These are phyloP conservation scores for Noctua fimbriata DNA, from an alignment of 2,888 invertebrate genomes.

Conservation along the genomic window DNA sequence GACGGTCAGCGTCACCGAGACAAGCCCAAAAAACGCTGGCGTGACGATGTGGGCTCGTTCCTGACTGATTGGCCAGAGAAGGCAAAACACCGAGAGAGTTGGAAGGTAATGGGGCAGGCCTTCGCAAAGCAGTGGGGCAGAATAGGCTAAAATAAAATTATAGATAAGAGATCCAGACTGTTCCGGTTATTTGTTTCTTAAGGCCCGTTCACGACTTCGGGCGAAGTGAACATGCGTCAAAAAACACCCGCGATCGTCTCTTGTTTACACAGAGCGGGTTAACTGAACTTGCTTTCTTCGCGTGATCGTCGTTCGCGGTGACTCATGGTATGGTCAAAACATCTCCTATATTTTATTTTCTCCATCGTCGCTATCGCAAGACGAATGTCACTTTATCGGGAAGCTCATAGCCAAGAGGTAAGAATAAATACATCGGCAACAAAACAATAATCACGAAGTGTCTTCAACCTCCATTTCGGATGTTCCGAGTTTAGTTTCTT, in stretches of 20 bases:
- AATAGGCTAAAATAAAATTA: too few relatives aligned
- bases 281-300: not conserved
- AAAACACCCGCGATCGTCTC: not conserved
- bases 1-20: too few relatives aligned
- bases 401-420: not conserved
- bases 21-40: too few relatives aligned
- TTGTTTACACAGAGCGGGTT: not conserved
- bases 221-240: not conserved
- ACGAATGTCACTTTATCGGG: not conserved
- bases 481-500: not conserved
- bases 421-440: not conserved
- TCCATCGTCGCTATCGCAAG: not conserved
- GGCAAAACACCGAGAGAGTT: too few relatives aligned
- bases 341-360: not conserved
- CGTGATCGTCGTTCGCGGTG: not conserved
- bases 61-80: too few relatives aligned
- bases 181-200: not conserved
- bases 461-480: constrained; percentile 15
- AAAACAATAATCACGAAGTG: constrained; percentile 11
- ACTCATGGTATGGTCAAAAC: not conserved
- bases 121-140: too few relatives aligned
- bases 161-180: not conserved
- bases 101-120: too few relatives aligned
- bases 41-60: too few relatives aligned
- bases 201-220: not conserved